Base-by-base conservation (phyloP, 2,113 vertebrate species). In the Heterotis niloticus region DNA sequence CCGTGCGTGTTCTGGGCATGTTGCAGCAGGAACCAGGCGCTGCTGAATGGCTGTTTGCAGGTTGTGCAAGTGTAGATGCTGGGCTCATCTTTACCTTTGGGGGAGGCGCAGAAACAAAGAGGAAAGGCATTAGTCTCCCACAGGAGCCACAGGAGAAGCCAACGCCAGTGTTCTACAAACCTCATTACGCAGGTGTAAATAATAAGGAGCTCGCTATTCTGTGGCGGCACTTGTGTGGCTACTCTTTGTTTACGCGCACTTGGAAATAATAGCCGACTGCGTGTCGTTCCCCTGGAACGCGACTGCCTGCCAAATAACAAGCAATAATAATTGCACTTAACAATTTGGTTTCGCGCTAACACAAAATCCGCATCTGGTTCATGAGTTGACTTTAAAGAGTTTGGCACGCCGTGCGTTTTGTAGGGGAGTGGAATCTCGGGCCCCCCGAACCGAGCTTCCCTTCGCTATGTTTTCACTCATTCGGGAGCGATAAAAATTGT, bases 21-120 rank as follows among this genome's bases (percentile, higher is more conserved):
- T 93, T 98, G 96, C 88, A 99, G 95, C 90, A 99, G 96, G 93
- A 99, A 98, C 97, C 97, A 99, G 91, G 97, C 97, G 89, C 95
- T 98, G 94, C 92, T 95, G 93, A 99, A 99, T 92, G 96, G 95
- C 92, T 99, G 97, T 94, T 98, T 98, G 92, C 97, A 99, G 88
- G 96, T 98, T 88, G 96, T 99, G 93, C 97, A 99, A 84, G 95
- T 98, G 91, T 98, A 98, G 90, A 95, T 98, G 95, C 96, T 98
- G 93, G 97, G 97, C 94, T 99, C 97, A 81, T 98, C 96, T 95
- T 98, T 99, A 94, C 97, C 96, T 98, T 93, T 85, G 20, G 72
- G 57, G 91, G 81, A 89, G 88, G 87, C 17, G 17, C n/a, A 75
- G 29, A 75, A 90, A 90, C 91, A 94, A 16, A 28, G n/a, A 28